Percentiles rank a stretch among this genome's conserved stretches.
These are phyloP conservation scores for Synchiropus splendidus DNA, from an alignment of 2,113 vertebrate genomes.

Conservation along the genomic window DNA sequence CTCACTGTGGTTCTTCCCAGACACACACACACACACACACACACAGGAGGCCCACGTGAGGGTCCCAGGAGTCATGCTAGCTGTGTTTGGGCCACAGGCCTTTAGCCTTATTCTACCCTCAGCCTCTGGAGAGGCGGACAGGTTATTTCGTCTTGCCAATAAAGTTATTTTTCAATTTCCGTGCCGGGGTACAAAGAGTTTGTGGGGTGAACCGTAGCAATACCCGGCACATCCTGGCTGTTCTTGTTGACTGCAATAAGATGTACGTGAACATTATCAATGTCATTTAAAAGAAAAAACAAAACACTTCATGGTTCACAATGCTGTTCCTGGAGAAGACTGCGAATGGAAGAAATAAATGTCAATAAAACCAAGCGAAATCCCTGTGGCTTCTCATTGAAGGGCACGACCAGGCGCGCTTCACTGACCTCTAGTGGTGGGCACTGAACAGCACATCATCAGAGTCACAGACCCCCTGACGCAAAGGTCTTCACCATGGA, in stretches of 20 bases:
- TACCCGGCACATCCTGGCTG: slow-evolving; percentile 73
- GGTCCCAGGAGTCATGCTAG: slow-evolving; percentile 67
- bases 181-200: slow-evolving; percentile 59
- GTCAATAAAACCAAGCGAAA: slow-evolving; percentile 63
- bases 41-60: slow-evolving; percentile 48
- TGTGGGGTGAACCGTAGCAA: slow-evolving; percentile 72
- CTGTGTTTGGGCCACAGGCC: slow-evolving; percentile 69
- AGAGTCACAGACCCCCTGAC: too few relatives aligned
- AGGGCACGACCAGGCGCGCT: too few relatives aligned
- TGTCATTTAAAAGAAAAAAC: slow-evolving; percentile 73
- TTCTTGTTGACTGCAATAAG: slow-evolving; percentile 78
- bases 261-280: slow-evolving; percentile 69
- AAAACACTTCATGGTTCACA: slow-evolving; percentile 66
- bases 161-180: slow-evolving; percentile 71
- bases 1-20: slow-evolving; percentile 51
- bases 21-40: slow-evolving; percentile 24
- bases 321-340: slow-evolving; percentile 61
- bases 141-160: slow-evolving; percentile 70
- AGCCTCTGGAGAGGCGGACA: slow-evolving; percentile 60
- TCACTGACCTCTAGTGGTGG: too few relatives aligned
- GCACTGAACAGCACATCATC: too few relatives aligned
- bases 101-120: slow-evolving; percentile 69
- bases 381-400: background rate
- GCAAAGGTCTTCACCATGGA: background rate
- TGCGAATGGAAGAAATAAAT: slow-evolving; percentile 62